Base-by-base conservation (phyloP, 2,113 vertebrate species). In the Anguilla rostrata region DNA sequence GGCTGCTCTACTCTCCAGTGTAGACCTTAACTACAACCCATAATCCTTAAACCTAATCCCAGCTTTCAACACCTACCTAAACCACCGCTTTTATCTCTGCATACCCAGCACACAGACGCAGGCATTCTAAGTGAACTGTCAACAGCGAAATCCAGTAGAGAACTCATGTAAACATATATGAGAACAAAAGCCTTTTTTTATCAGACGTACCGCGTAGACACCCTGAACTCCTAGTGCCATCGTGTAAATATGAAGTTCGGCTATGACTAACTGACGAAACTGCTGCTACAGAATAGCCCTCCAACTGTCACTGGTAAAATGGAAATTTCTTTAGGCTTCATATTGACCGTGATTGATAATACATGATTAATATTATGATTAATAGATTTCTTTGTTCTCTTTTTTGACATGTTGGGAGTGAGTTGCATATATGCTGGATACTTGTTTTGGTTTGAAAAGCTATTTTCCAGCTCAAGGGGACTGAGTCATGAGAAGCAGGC, bases 11-110 rank as follows among this genome's bases (percentile, higher is more conserved):
- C n/a, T 12, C 71, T 75, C 26, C 71, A 75, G 71, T 75, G 71
- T 34, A 75, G 71, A 75, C 63, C 63, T 71, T 71, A 71, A n/a
- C 26, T 75, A 75, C n/a, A 75, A 2, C 71, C n/a, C 71, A 34
- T 75, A 75, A 75, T 75, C 71, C 71, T 75, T 34, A 75, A 75
- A 34, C 71, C 71, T 75, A 75, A 75, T 75, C 71, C 71, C 34
- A n/a, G 1, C 71, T 75, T 75, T 75, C 71, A 75, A 75, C 71
- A 75, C 71, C n/a, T 75, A 75, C 12, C n/a, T 34, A 75, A 34
- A 75, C 71, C 71, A 0, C 26, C 22, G n/a, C n/a, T 75, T 75
- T 75, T 26, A 75, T 75, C n/a, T 75, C 26, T 34, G 9, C 71
- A 0, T 75, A 11, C n/a, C 71, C 60, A 66, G 60, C 20, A 8